phyloP scores from a whole-genome alignment of 2,888 invertebrate species.

The Cataglyphis rosenhaueri region DNA sequence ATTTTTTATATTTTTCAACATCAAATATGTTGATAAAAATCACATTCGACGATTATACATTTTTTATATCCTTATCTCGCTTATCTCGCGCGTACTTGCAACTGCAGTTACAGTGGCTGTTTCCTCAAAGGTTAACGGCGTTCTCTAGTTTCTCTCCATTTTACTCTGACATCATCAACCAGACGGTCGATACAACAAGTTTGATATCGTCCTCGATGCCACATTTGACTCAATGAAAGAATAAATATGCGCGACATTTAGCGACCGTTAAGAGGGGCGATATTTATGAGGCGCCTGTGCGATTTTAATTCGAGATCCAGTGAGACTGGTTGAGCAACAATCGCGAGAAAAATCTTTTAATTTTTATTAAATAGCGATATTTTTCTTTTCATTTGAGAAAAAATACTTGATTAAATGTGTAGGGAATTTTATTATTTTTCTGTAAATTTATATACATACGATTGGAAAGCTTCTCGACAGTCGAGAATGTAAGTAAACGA shows the following conservation, averaged over 20 bases:
- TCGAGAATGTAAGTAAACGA: background rate
- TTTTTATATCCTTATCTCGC: constrained; percentile 28
- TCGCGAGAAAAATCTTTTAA: background rate
- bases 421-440: background rate
- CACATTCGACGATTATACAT: constrained; percentile 45
- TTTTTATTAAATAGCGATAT: background rate
- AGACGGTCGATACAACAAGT: constrained; percentile 14
- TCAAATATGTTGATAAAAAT: constrained; percentile 52
- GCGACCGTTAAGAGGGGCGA: background rate
- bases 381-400: background rate
- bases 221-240: constrained; percentile 24
- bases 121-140: constrained; percentile 48
- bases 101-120: constrained; percentile 43
- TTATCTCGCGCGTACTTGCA: constrained; percentile 63
- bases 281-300: constrained; percentile 19
- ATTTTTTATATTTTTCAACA: background rate
- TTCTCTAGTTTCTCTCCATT: constrained; percentile 57
- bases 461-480: background rate
- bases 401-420: background rate
- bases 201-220: constrained; percentile 21
- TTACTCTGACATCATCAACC: constrained; percentile 56
- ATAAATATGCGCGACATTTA: constrained; percentile 33
- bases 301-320: constrained; percentile 8
- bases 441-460: background rate
- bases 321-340: background rate